Evolutionary conservation across 1,140 invertebrate genomes (phyloP).

Genomic region (honey bee (Apis mellifera)): DNA sequence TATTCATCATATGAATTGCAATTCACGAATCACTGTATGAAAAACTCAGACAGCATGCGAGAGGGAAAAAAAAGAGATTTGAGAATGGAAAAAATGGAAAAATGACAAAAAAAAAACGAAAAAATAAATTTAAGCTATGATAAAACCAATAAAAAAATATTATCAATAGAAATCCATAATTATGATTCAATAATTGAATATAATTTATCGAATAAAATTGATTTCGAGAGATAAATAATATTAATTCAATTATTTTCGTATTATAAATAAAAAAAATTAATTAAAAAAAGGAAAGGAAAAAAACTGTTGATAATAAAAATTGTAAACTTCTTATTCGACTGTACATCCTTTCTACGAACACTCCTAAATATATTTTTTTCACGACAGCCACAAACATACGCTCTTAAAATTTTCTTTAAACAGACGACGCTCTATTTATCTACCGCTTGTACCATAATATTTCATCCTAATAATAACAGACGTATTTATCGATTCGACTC

Average conservation of each 20-base stretch:
- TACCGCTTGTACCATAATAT: constrained; percentile 32
- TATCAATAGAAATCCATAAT: constrained; percentile 13
- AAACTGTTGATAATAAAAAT: constrained; percentile 15
- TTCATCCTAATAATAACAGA: constrained; percentile 59
- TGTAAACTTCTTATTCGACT: constrained; percentile 12
- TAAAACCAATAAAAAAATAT: constrained; percentile 15
- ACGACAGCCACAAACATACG: not conserved
- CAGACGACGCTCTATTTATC: constrained; percentile 32
- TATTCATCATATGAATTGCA: no score
- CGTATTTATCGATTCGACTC: constrained; percentile 61
- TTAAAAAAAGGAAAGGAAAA: not conserved
- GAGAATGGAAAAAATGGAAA: not conserved
- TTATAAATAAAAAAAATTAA: not conserved
- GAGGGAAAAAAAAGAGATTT: not conserved
- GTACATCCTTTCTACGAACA: constrained; percentile 22
- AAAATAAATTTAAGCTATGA: not conserved
- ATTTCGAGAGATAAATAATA: constrained; percentile 10
- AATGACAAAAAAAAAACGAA: not conserved
- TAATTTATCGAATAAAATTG: not conserved
- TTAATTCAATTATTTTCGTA: not conserved
- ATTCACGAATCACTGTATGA: no score
- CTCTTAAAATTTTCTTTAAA: constrained; percentile 42
- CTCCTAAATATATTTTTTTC: constrained; percentile 33
- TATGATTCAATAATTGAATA: constrained; percentile 3
- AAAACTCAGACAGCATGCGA: not conserved